Evolutionary conservation across 2,113 vertebrate species (phyloP), one percentile per base, ranked within the genome.

Genomic region (Ptilorrhoa leucosticta): DNA sequence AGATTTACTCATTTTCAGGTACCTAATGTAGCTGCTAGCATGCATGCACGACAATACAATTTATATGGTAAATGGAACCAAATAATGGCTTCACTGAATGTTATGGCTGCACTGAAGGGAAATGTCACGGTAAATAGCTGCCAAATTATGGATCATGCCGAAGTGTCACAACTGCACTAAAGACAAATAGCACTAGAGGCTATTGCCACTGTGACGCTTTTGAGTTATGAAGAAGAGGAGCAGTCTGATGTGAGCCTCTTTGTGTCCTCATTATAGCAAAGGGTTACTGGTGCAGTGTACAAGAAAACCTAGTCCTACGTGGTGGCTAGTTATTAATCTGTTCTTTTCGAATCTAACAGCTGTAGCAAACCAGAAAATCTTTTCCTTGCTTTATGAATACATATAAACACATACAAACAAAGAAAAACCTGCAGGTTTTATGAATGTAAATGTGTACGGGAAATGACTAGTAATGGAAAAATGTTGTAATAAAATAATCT

Each of bases 1-100:
- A 98, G 98, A 98, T 98, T 98, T 98, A 98, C 98, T 98, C 98
- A 98, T 98, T 98, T 98, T 96, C 98, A 98, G 97, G 97, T 97
- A 96, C 97, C 98, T 98, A 98, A 98, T 98, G 97, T 98, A 97
- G 98, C 98, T 98, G 97, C 97, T 97, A 98, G 98, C 98, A 97
- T 98, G 98, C 98, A 98, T 97, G 97, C 97, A 97, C 98, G 98
- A 98, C 98, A 98, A 98, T 98, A 98, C 98, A 98, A 98, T 98
- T 98, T 98, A 98, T 98, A 98, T 98, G 98, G 98, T 98, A 98
- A 98, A 98, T 98, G 98, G 98, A 97, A 97, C 98, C 98, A 98
- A 98, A 98, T 98, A 98, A 98, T 98, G 98, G 98, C 97, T 97
- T 98, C 97, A 97, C 98, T 98, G 98, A 98, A 98, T 98, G 98